Base-by-base conservation (phyloP, 2,113 vertebrate genomes). In the Loxodonta africana region DNA sequence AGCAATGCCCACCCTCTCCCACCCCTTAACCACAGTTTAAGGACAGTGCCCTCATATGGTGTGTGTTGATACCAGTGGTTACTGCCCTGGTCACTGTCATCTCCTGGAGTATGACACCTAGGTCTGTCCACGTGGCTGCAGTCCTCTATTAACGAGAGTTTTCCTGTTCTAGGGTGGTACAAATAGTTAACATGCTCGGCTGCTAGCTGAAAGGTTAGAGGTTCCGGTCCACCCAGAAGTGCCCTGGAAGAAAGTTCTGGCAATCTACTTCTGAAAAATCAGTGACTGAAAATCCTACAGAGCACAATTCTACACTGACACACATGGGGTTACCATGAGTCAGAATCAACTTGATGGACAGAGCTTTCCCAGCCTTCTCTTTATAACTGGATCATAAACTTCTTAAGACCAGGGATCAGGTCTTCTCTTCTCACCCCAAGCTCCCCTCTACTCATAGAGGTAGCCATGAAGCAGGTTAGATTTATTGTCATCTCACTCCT, bases 21-120 rank as follows among this genome's bases (percentile, higher is more conserved):
- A 3, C 8, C 37, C 28, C 21, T 51, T 30, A 26, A 80, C 14
- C 14, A 30, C 14, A 15, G 5, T n/a, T 15, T 30, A 41, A 82
- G 65, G 41, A 28, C 1, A 2, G 20, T 33, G 12, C 0, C 17
- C 30, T 17, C 10, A 63, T 11, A 48, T 0, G 67, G 37, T 1
- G 6, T n/a, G 60, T 46, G 18, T 10, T 18, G 44, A 10, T 10
- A 1, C 5, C n/a, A 10, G 18, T 4, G 7, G 9, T 41, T 14
- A 28, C 7, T 0, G 8, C 30, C 5, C 21, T 20, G 8, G 30
- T 80, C 23, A 10, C 6, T 33, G 0, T 11, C n/a, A 6, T 46
- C 30, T 51, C 77, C 14, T 26, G 5, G 69, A 51, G 53, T 46
- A 0, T 1, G 5, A 28, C 2, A 5, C 63, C 30, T 82, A 44